Evolutionary conservation across 2,888 invertebrate species (phyloP), one percentile per base, ranked within the genome.

Genomic region (Operophtera brumata): DNA sequence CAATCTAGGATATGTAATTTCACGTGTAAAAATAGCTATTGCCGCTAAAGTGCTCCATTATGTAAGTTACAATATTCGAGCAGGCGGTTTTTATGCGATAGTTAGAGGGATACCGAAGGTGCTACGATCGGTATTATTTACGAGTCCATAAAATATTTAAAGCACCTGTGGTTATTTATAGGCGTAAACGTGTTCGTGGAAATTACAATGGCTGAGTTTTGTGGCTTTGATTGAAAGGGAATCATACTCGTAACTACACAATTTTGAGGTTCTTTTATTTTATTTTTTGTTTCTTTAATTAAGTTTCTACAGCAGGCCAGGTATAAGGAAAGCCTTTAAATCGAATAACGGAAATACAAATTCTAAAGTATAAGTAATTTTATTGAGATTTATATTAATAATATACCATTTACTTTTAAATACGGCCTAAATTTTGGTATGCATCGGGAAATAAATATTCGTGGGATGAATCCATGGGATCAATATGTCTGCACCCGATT

Each of bases 101-200:
- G 62, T 70, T 69, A 61, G 62, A 67, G 53, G 57, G 52, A 62
- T 61, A 57, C 60, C 53, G 66, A 62, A 67, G 63, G 66, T 62
- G 57, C 58, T 52, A 28, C 56, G 54, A 56, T 56, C 64, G 63
- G 61, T 72, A 70, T 72, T 76, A 80, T 82, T 82, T 82, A 82
- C 77, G 67, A 70, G 57, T 65, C 75, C 59, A 76, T 80, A 80
- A 82, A 83, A 79, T 79, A 76, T 77, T 75, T 72, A 72, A 77
- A 78, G 74, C 82, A 81, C 81, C 83, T 79, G 78, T 62, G 77
- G 70, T 72, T 75, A 70, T 74, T 75, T 72, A 69, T 72, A 62
- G 67, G 67, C 67, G 69, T 69, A 62, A 65, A 70, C 60, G 64
- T 64, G 63, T 64, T 56, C 50, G 42, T 43, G 50, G 47, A 55